Base-by-base conservation (phyloP, 2,888 invertebrate species). In the Diaperis boleti region DNA sequence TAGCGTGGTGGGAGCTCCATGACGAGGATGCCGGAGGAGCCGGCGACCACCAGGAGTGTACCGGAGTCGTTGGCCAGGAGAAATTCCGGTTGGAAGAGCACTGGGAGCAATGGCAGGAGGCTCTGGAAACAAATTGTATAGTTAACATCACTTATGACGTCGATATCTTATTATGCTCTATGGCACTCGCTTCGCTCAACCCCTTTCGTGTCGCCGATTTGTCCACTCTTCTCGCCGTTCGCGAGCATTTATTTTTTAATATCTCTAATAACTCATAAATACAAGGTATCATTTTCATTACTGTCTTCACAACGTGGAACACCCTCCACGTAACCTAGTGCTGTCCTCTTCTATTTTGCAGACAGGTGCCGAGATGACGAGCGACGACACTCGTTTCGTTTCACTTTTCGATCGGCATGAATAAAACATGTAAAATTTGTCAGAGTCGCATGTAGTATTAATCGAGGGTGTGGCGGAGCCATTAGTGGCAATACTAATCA, bases 1-100 rank as follows among this genome's bases (percentile, higher is more conserved):
- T 89, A 90, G 64, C 90, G 83, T 41, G 86, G 82, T 0, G 93
- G 94, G 61, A 94, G 82, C 74, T 91, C 89, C 14, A 90, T 83
- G 8, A 92, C 83, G 50, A 87, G 85, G 57, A 91, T 86, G 0
- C 93, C 93, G 47, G 86, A 82, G 3, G 86, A 82, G 0, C 93
- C 92, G 83, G 88, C 88, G 8, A 92, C 83, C 54, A 88, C 89
- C 45, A 92, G 76, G 45, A 90, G 84, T 52, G 88, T 88, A 20
- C 89, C 88, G 33, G 87, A 87, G 11, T 84, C 82, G 77, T 91
- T 92, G 76, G 86, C 84, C 67, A 85, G 75, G 66, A 94, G 74
- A 11, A 86, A 83, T 69, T 90, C 89, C 65, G 93, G 90, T 0
- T 86, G 83, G 81, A 90, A 92, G 11, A 87, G 81, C 0, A 92